Evolutionary conservation across 2,113 vertebrate species (phyloP).

Genomic region (Clarias gariepinus): DNA sequence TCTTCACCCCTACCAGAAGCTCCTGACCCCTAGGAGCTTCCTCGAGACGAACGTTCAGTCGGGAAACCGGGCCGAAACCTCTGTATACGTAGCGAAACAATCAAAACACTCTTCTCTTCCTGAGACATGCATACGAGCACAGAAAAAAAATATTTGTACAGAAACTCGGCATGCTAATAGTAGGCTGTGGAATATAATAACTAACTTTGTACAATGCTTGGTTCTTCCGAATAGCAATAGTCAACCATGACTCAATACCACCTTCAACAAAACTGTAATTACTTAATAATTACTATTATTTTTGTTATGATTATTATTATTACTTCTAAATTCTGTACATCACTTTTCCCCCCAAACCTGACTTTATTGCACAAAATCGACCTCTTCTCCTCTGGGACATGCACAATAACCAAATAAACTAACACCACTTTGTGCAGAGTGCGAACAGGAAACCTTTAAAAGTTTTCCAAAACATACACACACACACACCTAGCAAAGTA

Average conservation of each 20-base stretch:
- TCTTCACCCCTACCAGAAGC: conserved; percentile 69
- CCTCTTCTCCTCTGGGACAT: background rate
- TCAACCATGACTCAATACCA: background rate
- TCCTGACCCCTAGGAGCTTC: conserved; percentile 62
- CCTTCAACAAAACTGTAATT: background rate
- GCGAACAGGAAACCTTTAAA: background rate
- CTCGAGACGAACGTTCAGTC: conserved; percentile 65
- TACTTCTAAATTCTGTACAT: background rate
- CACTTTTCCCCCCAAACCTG: background rate
- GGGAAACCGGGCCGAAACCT: conserved; percentile 65
- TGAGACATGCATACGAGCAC: background rate
- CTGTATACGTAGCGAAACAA: conserved; percentile 52
- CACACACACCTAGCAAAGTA: background rate
- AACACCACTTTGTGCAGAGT: background rate
- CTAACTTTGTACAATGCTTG: background rate
- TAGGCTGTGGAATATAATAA: background rate
- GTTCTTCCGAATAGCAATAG: background rate
- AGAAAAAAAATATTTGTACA: background rate
- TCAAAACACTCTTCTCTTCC: conserved; percentile 38
- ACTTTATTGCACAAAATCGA: background rate
- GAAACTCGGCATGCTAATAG: background rate
- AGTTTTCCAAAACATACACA: background rate
- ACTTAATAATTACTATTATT: background rate
- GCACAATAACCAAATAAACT: background rate
- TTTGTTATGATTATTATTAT: background rate